A percentile compares a stretch with the other conserved stretches of the same genome.
phyloP scores from a whole-genome alignment of 2,797 vertebrate genomes.

The Crax fasciolata region DNA sequence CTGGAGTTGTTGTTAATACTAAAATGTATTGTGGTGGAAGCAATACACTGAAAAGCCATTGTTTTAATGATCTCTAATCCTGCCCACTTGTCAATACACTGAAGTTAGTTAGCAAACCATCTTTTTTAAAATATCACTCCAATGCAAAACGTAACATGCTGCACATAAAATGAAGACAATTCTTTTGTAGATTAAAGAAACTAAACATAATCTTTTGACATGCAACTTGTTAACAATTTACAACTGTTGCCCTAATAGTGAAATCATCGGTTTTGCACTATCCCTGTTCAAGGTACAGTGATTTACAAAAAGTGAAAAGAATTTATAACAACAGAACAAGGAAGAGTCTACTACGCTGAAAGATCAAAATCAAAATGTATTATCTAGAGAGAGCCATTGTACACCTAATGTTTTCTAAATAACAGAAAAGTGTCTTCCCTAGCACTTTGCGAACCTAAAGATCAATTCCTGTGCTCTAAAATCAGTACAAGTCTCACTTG shows the following conservation, averaged over 20 bases:
- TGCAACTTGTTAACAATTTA: not conserved
- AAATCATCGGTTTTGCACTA: not conserved
- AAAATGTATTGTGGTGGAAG: not conserved
- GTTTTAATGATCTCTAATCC: slow-evolving; percentile 27
- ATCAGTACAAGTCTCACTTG: not conserved
- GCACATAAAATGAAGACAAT: not conserved
- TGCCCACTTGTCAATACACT: not conserved
- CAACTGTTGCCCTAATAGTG: rapidly evolving
- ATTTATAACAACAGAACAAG: not conserved
- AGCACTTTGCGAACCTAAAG: not conserved
- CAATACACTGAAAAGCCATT: not conserved
- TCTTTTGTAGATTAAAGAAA: not conserved
- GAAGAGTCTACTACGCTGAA: not conserved
- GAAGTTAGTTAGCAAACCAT: slow-evolving; percentile 7
- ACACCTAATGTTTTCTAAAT: not conserved
- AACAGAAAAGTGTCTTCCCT: not conserved
- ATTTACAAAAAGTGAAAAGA: not conserved
- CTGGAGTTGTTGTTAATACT: not conserved
- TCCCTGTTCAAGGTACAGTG: not conserved
- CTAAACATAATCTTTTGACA: not conserved
- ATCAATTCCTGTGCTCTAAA: not conserved
- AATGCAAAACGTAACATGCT: not conserved
- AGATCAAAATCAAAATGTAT: not conserved
- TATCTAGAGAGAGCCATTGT: not conserved
- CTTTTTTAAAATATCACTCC: not conserved